A percentile compares a stretch with the other conserved stretches of the same genome.
phyloP scores from a whole-genome alignment of 2,113 vertebrate species.

The Antennarius striatus region DNA sequence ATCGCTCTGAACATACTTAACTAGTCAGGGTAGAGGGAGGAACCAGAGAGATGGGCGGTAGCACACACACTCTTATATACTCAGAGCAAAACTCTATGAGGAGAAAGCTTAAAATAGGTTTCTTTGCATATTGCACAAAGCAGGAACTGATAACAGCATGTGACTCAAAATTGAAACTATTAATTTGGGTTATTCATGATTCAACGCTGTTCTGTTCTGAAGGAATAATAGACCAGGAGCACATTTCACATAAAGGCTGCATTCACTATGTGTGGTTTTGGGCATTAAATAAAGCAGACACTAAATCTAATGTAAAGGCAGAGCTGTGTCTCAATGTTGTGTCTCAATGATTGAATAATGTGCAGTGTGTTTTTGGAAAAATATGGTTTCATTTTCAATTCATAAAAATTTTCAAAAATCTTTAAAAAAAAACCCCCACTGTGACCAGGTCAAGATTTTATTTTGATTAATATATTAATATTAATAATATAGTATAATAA shows the following conservation, averaged over 20 bases:
- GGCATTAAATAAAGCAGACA: not conserved
- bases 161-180: slow-evolving; percentile 21
- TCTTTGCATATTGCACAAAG: slow-evolving; percentile 16
- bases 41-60: slow-evolving; percentile 67
- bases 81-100: slow-evolving; percentile 47
- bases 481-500: too few species aligned
- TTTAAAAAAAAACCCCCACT: too few species aligned
- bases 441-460: too few species aligned
- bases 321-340: not conserved
- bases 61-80: slow-evolving; percentile 68
- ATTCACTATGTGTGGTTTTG: too few species aligned
- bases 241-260: slow-evolving; percentile 1
- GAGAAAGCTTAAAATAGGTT: slow-evolving; percentile 73
- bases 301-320: not conserved
- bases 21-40: slow-evolving; percentile 67
- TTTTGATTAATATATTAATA: too few species aligned
- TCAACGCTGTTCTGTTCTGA: not conserved
- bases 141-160: slow-evolving; percentile 28
- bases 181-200: too few species aligned
- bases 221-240: not conserved
- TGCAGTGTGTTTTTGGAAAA: not conserved
- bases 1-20: slow-evolving; percentile 63
- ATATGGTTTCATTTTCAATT: not conserved
- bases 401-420: too few species aligned
- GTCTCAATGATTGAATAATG: not conserved